phyloP scores from a whole-genome alignment of 2,113 vertebrate genomes.

The Dromaius novaehollandiae region DNA sequence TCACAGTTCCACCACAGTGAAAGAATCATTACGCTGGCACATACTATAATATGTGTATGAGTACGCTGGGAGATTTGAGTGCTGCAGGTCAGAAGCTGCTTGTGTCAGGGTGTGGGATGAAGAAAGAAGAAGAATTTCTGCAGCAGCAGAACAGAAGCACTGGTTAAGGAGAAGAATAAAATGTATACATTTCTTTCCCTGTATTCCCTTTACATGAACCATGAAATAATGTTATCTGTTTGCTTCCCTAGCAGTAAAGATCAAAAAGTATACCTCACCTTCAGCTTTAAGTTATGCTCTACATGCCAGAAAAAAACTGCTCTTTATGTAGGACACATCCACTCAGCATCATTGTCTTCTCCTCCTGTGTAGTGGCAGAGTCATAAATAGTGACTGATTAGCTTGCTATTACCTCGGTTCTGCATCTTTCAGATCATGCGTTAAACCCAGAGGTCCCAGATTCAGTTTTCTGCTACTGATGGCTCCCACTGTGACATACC shows the following conservation, averaged over 20 bases:
- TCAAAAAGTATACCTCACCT: background rate
- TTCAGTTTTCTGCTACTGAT: background rate
- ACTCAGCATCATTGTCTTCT: background rate
- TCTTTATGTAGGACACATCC: background rate
- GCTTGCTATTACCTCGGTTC: background rate
- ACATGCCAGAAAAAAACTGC: background rate
- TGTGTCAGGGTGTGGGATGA: background rate
- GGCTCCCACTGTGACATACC: background rate
- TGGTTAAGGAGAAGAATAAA: background rate
- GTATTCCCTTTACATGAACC: background rate
- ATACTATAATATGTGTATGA: background rate
- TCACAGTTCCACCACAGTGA: background rate
- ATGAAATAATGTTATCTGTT: background rate
- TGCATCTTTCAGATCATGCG: background rate
- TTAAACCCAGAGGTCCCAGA: background rate
- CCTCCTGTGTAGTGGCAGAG: background rate
- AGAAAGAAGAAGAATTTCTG: background rate
- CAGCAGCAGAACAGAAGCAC: background rate
- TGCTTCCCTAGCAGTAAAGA: background rate
- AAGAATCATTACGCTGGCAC: background rate
- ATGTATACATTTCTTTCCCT: background rate
- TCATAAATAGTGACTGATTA: background rate
- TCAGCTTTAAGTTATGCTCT: background rate
- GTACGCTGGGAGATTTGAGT: background rate
- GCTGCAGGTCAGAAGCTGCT: background rate